A percentile compares a stretch with the other conserved stretches of the same genome.
Evolutionary conservation across 2,113 vertebrate species (phyloP).

Genomic region (Lucifuga dentata): DNA sequence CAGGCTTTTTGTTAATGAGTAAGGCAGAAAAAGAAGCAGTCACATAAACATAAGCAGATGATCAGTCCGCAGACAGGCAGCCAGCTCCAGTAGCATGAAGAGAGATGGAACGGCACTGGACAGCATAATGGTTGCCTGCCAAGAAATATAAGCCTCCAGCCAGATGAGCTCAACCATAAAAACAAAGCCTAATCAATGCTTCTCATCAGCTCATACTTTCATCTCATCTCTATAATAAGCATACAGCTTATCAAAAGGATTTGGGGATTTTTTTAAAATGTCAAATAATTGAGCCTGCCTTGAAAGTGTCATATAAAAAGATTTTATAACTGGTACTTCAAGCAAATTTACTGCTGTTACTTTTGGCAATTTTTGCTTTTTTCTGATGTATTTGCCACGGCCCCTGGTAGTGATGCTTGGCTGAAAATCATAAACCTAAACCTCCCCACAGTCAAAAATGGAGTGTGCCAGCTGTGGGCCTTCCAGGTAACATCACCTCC

Average conservation of each 20-base stretch:
- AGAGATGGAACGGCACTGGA: slow-evolving; percentile 20
- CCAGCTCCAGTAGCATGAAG: slow-evolving; percentile 2
- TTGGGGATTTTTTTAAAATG: slow-evolving; percentile 33
- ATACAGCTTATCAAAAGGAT: slow-evolving; percentile 2
- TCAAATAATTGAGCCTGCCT: slow-evolving; percentile 14
- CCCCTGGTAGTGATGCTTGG: not conserved
- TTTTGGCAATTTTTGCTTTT: slow-evolving; percentile 20
- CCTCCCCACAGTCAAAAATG: slow-evolving; percentile 8
- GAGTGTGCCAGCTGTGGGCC: slow-evolving; percentile 37
- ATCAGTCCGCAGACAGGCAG: slow-evolving; percentile 18
- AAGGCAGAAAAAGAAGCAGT: slow-evolving; percentile 20
- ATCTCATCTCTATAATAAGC: slow-evolving; percentile 16
- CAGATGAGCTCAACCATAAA: slow-evolving; percentile 19
- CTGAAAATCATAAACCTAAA: slow-evolving; percentile 15
- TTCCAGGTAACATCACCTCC: slow-evolving; percentile 34
- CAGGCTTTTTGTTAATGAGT: slow-evolving; percentile 4
- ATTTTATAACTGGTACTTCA: slow-evolving; percentile 2
- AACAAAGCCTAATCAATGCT: slow-evolving; percentile 51
- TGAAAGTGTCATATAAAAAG: slow-evolving; percentile 7
- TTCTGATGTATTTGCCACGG: slow-evolving; percentile 13
- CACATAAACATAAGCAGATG: not conserved
- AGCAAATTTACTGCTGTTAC: not conserved
- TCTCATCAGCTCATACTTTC: slow-evolving; percentile 36
- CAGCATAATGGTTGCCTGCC: slow-evolving; percentile 33
- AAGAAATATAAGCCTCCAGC: slow-evolving; percentile 42